A percentile compares a stretch with the other conserved stretches of the same genome.
Evolutionary conservation across 2,888 invertebrate species (phyloP).

Genomic region (Drosophila greeni): DNA sequence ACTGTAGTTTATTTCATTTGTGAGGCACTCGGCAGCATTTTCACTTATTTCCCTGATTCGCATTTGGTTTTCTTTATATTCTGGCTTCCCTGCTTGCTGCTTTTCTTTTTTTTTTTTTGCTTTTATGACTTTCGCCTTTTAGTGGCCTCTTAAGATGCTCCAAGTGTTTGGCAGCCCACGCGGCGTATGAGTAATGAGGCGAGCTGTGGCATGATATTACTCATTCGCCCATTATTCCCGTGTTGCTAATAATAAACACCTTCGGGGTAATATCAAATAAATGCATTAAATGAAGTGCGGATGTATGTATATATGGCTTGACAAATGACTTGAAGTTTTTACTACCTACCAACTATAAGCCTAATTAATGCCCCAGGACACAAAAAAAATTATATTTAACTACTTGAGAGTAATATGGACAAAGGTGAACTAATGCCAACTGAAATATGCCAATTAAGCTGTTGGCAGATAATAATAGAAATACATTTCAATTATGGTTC

Average conservation of each 20-base stretch:
- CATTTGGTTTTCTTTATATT: constrained; percentile 54
- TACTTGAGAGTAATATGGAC: background rate
- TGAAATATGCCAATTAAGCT: constrained; percentile 29
- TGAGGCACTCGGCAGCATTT: constrained; percentile 63
- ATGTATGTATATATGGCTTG: constrained; percentile 18
- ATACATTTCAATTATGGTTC: constrained; percentile 34
- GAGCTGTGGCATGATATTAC: constrained; percentile 61
- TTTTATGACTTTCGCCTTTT: constrained; percentile 74
- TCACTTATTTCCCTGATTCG: constrained; percentile 59
- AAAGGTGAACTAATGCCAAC: background rate
- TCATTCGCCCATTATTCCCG: constrained; percentile 72
- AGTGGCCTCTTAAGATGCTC: constrained; percentile 69
- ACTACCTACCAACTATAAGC: background rate
- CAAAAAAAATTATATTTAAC: background rate
- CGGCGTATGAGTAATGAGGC: constrained; percentile 65
- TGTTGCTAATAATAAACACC: constrained; percentile 72
- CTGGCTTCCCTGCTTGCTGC: background rate
- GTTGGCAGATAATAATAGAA: constrained; percentile 9
- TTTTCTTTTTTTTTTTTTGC: constrained; percentile 31
- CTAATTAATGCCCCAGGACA: constrained; percentile 24
- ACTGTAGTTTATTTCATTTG: constrained; percentile 71
- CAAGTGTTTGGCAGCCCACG: constrained; percentile 53
- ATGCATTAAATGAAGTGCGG: constrained; percentile 50
- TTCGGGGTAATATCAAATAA: constrained; percentile 66
- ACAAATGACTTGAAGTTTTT: constrained; percentile 34